phyloP scores from a whole-genome alignment of 2,797 vertebrate genomes.

The Aldrovandia affinis region DNA sequence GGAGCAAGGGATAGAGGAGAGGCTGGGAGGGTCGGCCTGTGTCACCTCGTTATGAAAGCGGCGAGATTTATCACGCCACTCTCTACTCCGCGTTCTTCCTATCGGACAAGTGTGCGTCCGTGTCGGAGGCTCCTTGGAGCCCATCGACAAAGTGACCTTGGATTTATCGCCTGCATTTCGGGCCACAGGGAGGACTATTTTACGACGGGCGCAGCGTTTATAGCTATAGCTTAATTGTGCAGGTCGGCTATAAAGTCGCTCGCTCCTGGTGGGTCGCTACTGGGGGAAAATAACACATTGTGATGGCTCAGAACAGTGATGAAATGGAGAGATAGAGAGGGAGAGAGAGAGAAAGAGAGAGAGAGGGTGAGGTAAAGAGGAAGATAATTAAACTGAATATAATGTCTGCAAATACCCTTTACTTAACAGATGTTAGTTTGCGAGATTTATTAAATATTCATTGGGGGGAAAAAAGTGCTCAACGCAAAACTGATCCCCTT shows the following conservation, averaged over 20 bases:
- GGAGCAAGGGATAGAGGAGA: not conserved
- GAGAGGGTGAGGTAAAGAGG: conserved; percentile 22
- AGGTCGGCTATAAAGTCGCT: conserved; percentile 52
- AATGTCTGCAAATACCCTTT: conserved; percentile 35
- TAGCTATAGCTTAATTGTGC: conserved; percentile 56
- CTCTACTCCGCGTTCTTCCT: not conserved
- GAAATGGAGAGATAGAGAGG: conserved; percentile 39
- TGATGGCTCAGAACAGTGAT: conserved; percentile 32
- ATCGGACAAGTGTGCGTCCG: not conserved
- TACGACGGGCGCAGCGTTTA: conserved; percentile 47
- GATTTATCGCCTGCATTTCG: conserved; percentile 42
- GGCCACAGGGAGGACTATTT: conserved; percentile 55
- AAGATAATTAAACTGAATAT: conserved; percentile 27
- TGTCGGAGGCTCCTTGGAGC: conserved; percentile 29
- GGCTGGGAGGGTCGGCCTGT: conserved; percentile 19
- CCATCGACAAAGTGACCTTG: conserved; percentile 64
- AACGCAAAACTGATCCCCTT: conserved; percentile 41
- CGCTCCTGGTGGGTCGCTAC: conserved; percentile 36
- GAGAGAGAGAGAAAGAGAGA: conserved; percentile 24
- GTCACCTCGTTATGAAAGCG: conserved; percentile 39
- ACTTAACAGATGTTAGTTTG: conserved; percentile 48
- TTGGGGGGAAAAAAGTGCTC: conserved; percentile 42
- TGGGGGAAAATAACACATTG: conserved; percentile 38
- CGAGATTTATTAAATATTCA: conserved; percentile 57
- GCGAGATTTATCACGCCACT: conserved; percentile 29